Conservation (phyloP, 2,888 invertebrate genomes). For the Andrena dorsata region DNA sequence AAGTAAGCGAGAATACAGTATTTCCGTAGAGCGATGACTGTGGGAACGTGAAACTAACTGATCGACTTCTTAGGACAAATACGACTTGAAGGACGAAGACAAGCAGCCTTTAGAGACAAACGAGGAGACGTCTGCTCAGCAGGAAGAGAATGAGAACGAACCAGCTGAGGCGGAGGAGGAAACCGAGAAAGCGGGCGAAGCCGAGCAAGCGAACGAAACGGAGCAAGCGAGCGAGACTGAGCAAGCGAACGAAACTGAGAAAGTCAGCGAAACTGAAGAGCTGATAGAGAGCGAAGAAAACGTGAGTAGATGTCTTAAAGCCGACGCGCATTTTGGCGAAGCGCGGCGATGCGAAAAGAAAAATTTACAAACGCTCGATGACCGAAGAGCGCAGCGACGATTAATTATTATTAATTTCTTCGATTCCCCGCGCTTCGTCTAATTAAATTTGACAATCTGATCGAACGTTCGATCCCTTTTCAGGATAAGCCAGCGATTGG, state of each 20-base stretch:
- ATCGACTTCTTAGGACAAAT: slow-evolving; percentile 71
- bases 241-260: slow-evolving; percentile 65
- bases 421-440: background rate
- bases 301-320: slow-evolving; percentile 60
- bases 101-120: slow-evolving; percentile 78
- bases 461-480: slow-evolving; percentile 28
- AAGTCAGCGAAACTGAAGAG: slow-evolving; percentile 76
- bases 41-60: slow-evolving; percentile 7
- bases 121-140: slow-evolving; percentile 86
- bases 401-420: background rate
- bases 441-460: background rate
- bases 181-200: slow-evolving; percentile 72
- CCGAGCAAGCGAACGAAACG: slow-evolving; percentile 72
- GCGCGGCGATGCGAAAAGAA: too few relatives aligned
- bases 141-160: slow-evolving; percentile 70
- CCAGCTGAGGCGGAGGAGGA: slow-evolving; percentile 73
- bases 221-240: slow-evolving; percentile 34
- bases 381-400: too few relatives aligned
- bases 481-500: slow-evolving; percentile 74
- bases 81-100: slow-evolving; percentile 74
- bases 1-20: background rate
- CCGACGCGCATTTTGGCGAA: too few relatives aligned
- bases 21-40: slow-evolving; percentile 24
- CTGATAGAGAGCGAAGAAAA: slow-evolving; percentile 77
- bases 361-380: too few relatives aligned